phyloP scores from a whole-genome alignment of 2,888 invertebrate species.

The Resseliella maxima region DNA sequence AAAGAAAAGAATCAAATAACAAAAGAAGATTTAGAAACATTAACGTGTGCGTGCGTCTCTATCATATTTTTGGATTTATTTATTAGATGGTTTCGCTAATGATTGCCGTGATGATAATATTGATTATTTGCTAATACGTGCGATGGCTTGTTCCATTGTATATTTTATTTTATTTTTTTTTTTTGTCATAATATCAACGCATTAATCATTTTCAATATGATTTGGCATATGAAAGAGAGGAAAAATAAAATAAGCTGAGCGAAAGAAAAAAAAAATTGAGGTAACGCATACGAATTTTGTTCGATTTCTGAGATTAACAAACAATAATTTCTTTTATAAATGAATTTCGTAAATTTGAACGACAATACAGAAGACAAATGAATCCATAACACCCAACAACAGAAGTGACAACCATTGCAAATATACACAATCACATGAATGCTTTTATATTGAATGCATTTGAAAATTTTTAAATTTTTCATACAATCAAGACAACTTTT shows the following conservation, averaged over 20 bases:
- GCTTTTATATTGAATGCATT: neutral
- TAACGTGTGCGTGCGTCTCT: slow-evolving; percentile 49
- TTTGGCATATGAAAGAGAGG: neutral
- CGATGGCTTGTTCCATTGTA: slow-evolving; percentile 31
- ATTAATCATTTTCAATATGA: slow-evolving; percentile 23
- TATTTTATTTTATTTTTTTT: too few relatives aligned
- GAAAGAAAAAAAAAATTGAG: neutral
- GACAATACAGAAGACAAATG: slow-evolving; percentile 21
- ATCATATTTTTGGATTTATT: slow-evolving; percentile 54
- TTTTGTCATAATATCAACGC: slow-evolving; percentile 30
- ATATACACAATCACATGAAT: too few relatives aligned
- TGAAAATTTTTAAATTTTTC: neutral
- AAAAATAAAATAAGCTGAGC: too few relatives aligned
- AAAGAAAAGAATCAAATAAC: neutral
- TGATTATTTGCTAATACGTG: slow-evolving; percentile 54
- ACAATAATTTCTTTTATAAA: slow-evolving; percentile 30
- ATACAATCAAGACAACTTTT: neutral
- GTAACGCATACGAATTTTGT: neutral
- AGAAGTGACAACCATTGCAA: neutral
- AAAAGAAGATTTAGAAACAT: slow-evolving; percentile 11
- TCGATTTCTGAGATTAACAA: neutral
- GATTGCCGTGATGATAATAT: slow-evolving; percentile 51
- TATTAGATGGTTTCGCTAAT: slow-evolving; percentile 53
- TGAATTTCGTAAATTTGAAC: neutral
- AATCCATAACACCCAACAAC: neutral